These are phyloP conservation scores for Sarcophaga subvicina DNA, from an alignment of 2,888 invertebrate genomes.

Conservation along the genomic window DNA sequence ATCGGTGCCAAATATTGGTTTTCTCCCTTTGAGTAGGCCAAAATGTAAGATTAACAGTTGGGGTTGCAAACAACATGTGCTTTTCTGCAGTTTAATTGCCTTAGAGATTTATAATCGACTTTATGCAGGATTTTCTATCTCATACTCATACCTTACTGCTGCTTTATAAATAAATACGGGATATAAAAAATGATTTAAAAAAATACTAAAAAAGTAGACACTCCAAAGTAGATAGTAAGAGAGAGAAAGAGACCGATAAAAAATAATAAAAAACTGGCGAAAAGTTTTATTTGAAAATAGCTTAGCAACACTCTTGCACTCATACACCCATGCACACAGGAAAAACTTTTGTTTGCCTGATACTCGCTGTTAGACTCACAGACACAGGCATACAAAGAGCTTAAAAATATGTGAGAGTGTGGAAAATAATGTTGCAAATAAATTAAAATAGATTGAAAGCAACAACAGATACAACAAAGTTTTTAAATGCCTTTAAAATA, in stretches of 20 bases:
- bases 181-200: not conserved
- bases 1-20: slow-evolving; percentile 7
- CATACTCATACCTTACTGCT: not conserved
- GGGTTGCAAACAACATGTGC: slow-evolving; percentile 56
- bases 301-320: slow-evolving; percentile 36
- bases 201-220: not conserved
- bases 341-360: not conserved
- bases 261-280: not conserved
- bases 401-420: not conserved
- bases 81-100: slow-evolving; percentile 53
- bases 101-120: slow-evolving; percentile 50
- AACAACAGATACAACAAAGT: slow-evolving; percentile 25
- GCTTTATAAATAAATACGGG: not conserved
- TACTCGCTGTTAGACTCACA: not conserved
- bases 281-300: slow-evolving; percentile 43
- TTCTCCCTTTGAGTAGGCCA: slow-evolving; percentile 15
- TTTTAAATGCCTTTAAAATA: slow-evolving; percentile 39
- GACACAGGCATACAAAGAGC: not conserved
- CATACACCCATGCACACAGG: not conserved
- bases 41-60: slow-evolving; percentile 49
- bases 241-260: not conserved
- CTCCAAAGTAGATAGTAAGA: not conserved
- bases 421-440: slow-evolving; percentile 25
- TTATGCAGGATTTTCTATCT: slow-evolving; percentile 52
- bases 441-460: slow-evolving; percentile 20